phyloP scores from a whole-genome alignment of 2,888 invertebrate species.

The Cataglyphis livida region DNA sequence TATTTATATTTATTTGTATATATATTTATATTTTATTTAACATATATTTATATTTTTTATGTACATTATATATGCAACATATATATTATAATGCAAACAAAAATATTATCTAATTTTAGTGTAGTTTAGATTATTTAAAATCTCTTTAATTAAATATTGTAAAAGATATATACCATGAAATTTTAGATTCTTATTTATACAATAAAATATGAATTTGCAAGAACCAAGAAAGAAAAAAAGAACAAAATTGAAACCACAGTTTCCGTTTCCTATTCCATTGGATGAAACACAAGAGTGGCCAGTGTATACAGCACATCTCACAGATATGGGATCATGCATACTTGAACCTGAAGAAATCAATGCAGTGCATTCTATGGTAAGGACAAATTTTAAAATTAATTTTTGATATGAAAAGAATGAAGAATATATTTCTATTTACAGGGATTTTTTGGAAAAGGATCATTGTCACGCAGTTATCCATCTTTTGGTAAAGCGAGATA shows the following conservation, averaged over 20 bases:
- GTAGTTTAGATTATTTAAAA: background rate
- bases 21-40: background rate
- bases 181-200: background rate
- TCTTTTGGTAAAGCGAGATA: constrained; percentile 84
- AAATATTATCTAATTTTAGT: background rate
- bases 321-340: constrained; percentile 90
- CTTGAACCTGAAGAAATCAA: constrained; percentile 88
- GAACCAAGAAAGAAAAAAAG: constrained; percentile 86
- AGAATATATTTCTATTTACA: constrained; percentile 61
- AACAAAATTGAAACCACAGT: constrained; percentile 82
- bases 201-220: constrained; percentile 86
- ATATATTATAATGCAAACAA: background rate
- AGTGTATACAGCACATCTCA: constrained; percentile 89
- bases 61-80: background rate
- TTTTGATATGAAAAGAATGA: background rate
- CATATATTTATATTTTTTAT: background rate
- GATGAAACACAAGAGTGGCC: constrained; percentile 86
- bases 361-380: constrained; percentile 88
- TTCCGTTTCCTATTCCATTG: constrained; percentile 85
- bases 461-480: constrained; percentile 88
- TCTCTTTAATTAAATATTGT: background rate
- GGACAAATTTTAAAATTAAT: constrained; percentile 20
- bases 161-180: background rate
- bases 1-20: too few species aligned
- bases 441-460: constrained; percentile 93